Evolutionary conservation across 2,797 vertebrate genomes (phyloP).

Genomic region (Cuculus canorus): DNA sequence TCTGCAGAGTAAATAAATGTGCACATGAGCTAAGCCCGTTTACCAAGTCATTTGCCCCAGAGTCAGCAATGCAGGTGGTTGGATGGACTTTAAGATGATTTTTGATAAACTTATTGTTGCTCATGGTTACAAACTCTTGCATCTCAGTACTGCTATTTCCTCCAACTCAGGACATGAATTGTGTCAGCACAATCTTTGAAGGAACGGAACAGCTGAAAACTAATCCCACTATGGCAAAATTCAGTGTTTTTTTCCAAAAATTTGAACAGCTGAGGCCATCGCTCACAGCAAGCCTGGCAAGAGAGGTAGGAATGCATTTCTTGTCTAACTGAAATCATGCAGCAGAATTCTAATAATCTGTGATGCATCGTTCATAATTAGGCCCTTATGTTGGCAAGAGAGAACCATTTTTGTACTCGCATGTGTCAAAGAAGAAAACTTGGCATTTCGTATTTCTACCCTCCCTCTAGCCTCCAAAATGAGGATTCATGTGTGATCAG

Average conservation of each 20-base stretch:
- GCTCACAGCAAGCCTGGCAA: background rate
- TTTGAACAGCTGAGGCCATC: constrained; percentile 60
- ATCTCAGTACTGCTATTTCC: background rate
- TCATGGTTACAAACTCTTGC: background rate
- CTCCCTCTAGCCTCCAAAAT: background rate
- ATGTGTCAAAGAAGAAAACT: background rate
- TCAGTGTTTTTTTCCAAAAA: constrained; percentile 46
- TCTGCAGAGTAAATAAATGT: background rate
- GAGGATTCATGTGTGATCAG: background rate
- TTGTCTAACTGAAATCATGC: background rate
- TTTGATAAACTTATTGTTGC: background rate
- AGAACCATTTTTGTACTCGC: background rate
- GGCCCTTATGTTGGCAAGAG: background rate
- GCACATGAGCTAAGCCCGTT: background rate
- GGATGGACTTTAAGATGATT: background rate
- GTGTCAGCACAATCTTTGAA: constrained; percentile 50
- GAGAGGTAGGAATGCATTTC: background rate
- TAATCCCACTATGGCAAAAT: background rate
- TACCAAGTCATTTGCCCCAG: background rate
- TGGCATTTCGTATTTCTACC: background rate
- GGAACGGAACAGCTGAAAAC: constrained; percentile 57
- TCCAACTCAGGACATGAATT: constrained; percentile 17
- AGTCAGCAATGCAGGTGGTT: background rate
- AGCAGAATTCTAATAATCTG: background rate
- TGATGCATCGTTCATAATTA: rapidly evolving